Evolutionary conservation across 37 sponge, comb jelly and placozoan species (phyloP).

Genomic region (Hexactinellida sp.): DNA sequence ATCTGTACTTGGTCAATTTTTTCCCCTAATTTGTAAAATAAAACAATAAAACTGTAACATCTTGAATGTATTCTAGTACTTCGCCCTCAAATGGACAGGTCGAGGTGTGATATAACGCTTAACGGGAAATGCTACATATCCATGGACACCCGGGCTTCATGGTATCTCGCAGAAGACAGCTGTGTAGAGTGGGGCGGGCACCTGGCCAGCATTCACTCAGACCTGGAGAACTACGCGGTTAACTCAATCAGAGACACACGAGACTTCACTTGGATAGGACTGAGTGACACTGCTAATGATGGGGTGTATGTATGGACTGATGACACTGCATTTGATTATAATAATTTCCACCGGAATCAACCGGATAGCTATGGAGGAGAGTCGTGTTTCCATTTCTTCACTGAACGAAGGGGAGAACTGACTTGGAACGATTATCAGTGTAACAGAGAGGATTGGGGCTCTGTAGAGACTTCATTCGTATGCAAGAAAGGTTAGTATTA

Average conservation of each 20-base stretch:
- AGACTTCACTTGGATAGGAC: not conserved
- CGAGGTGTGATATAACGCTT: not conserved
- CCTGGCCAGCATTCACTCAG: not conserved
- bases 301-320: too few relatives aligned
- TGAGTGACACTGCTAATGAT: not conserved
- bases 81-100: too few relatives aligned
- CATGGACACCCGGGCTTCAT: not conserved
- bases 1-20: not conserved
- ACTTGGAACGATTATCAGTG: not conserved
- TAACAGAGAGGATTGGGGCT: not conserved
- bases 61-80: not conserved
- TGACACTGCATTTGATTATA: too few relatives aligned
- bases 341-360: too few relatives aligned
- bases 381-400: too few relatives aligned
- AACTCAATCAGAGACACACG: not conserved
- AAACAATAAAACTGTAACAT: not conserved
- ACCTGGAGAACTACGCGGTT: not conserved
- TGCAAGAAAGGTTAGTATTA: not conserved
- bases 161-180: not conserved
- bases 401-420: not conserved
- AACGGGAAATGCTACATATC: not conserved
- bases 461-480: not conserved
- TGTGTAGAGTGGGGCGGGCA: not conserved
- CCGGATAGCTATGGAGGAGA: not conserved
- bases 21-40: not conserved